Evolutionary conservation across 1,140 invertebrate species (phyloP).

Genomic region (Dermatophagoides farinae): DNA sequence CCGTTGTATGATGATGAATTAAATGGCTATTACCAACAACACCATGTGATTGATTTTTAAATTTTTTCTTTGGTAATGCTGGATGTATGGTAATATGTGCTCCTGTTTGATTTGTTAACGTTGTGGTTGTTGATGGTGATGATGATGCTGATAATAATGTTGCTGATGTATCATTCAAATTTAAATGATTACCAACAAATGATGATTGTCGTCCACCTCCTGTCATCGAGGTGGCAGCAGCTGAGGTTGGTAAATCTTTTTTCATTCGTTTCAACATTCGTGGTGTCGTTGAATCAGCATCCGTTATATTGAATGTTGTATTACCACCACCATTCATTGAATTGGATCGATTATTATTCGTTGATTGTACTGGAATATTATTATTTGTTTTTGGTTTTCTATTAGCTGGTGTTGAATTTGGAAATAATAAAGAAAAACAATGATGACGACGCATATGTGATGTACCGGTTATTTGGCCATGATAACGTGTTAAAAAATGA

Average conservation of each 20-base stretch:
- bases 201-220: not conserved
- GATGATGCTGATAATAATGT: too few species aligned
- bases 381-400: not conserved
- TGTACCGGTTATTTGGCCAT: conserved; percentile 14
- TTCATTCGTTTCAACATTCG: conserved; percentile 1
- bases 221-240: not conserved
- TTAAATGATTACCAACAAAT: not conserved
- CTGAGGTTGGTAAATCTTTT: not conserved
- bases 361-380: not conserved
- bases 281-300: conserved; percentile 3
- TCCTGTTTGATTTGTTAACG: not conserved
- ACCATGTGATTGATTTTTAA: not conserved
- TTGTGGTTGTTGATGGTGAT: not conserved
- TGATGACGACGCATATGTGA: conserved; percentile 14
- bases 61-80: not conserved
- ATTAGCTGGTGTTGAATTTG: not conserved
- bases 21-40: too few species aligned
- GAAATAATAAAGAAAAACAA: conserved; percentile 8
- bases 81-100: not conserved
- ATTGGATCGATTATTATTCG: not conserved
- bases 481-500: conserved; percentile 12
- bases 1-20: too few species aligned
- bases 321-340: not conserved
- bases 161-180: not conserved
- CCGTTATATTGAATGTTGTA: not conserved